Percentiles rank a stretch among this genome's conserved stretches.
These are phyloP conservation scores for Esperia sulphurella DNA, from an alignment of 2,888 invertebrate genomes.

Conservation along the genomic window DNA sequence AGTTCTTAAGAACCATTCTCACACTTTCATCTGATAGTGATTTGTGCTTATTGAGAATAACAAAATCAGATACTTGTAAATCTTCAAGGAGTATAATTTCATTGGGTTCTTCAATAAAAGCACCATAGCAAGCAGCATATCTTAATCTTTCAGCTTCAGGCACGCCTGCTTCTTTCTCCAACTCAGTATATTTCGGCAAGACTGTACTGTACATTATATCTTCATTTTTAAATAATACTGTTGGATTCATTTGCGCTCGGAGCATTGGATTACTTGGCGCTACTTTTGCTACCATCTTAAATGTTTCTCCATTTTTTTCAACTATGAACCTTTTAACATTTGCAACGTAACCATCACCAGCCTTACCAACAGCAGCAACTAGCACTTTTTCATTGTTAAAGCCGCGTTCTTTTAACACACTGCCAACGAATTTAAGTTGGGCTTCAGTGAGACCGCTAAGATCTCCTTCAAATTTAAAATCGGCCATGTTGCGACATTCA, in stretches of 20 bases:
- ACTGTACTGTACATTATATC: conserved; percentile 31
- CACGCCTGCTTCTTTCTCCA: conserved; percentile 24
- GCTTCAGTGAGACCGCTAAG: conserved; percentile 21
- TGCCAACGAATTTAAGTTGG: conserved; percentile 34
- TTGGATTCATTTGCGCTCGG: conserved; percentile 17
- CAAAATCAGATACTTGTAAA: conserved; percentile 22
- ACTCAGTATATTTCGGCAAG: conserved; percentile 28
- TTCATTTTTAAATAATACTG: conserved; percentile 31
- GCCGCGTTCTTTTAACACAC: conserved; percentile 31
- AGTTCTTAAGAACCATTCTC: conserved; percentile 27
- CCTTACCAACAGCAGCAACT: conserved; percentile 29
- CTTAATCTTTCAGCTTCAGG: conserved; percentile 26
- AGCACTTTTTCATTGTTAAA: conserved; percentile 26
- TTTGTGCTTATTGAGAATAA: conserved; percentile 28
- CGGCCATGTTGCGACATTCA: conserved; percentile 10
- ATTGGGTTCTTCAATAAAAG: conserved; percentile 22
- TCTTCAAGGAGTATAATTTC: conserved; percentile 47
- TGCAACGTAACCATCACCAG: conserved; percentile 39
- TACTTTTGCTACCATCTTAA: conserved; percentile 33
- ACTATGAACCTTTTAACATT: conserved; percentile 28
- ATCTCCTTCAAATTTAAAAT: conserved; percentile 30
- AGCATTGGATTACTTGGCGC: conserved; percentile 23
- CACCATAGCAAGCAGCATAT: conserved; percentile 35
- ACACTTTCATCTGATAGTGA: conserved; percentile 12
- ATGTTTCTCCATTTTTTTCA: conserved; percentile 22